Evolutionary conservation across 2,888 invertebrate genomes (phyloP), one percentile per base, ranked within the genome.

Genomic region (Ecliptopera silaceata): DNA sequence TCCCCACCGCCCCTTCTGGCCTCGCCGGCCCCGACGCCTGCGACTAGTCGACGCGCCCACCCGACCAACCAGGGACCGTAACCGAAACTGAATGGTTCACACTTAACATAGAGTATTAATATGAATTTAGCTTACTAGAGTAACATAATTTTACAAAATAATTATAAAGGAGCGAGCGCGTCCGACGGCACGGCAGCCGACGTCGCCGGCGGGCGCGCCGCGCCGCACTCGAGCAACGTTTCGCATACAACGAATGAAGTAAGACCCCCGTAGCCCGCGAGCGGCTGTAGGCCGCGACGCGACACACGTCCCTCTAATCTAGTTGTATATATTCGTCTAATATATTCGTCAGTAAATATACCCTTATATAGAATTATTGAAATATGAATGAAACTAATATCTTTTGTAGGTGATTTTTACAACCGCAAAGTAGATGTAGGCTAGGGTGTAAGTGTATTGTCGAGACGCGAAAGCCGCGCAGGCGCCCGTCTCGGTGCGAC

Each of bases 371-470:
- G 86, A 88, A 79, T 79, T 88, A 87, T 79, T 80, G 77, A 87
- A 88, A 89, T 86, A 86, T 85, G 90, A 86, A 91, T 86, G 89
- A 89, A 91, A 90, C 85, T 91, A 91, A 91, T 92, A 92, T 92
- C 91, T 92, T 92, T 91, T 92, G 91, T 92, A 92, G 91, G 88
- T 85, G 89, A 91, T 89, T 90, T 91, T 92, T 92, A 92, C 91
- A 92, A 91, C 84, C 83, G 90, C 89, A 89, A 87, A 77, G 90
- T 90, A 90, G 90, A 86, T 87, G 77, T 80, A 79, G 58, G 58
- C 79, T 84, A 87, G 75, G 72, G 77, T 79, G 83, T 88, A 89
- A 87, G 88, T 83, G 80, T 77, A 84, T 81, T 80, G 81, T 82
- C 78, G 79, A 84, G 82, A 82, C 79, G 84, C 83, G 84, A 84